Evolutionary conservation across 2,113 vertebrate genomes (phyloP).

Genomic region (Archocentrus centrarchus): DNA sequence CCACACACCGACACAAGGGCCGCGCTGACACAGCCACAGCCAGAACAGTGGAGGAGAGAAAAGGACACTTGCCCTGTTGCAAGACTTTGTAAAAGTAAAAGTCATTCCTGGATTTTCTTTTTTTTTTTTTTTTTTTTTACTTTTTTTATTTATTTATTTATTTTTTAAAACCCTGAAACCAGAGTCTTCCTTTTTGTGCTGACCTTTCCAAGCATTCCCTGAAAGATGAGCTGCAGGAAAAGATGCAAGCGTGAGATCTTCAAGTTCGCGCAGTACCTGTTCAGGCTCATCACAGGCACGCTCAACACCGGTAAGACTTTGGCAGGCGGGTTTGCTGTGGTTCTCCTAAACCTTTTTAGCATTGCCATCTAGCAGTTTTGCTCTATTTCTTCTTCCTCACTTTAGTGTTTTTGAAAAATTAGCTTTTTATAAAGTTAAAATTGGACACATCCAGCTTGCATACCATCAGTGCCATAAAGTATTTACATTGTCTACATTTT

Average conservation of each 20-base stretch:
- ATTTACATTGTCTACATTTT: constrained; percentile 28
- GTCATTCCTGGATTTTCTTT: constrained; percentile 38
- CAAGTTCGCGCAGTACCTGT: constrained; percentile 97
- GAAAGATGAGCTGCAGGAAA: constrained; percentile 95
- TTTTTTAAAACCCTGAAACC: constrained; percentile 54
- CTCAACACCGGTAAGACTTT: constrained; percentile 90
- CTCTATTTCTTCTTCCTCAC: background rate
- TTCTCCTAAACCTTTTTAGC: background rate
- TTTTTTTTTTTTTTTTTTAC: too few relatives aligned
- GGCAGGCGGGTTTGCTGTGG: background rate
- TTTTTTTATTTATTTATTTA: background rate
- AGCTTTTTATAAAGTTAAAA: background rate
- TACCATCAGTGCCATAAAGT: background rate
- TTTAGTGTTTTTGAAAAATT: background rate
- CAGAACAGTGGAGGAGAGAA: constrained; percentile 58
- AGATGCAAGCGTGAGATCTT: constrained; percentile 95
- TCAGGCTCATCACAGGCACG: constrained; percentile 93
- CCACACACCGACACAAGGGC: constrained; percentile 43
- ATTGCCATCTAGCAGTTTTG: background rate
- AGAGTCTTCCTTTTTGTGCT: constrained; percentile 49
- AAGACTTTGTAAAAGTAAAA: constrained; percentile 46
- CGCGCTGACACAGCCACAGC: constrained; percentile 66
- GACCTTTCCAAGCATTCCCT: constrained; percentile 41
- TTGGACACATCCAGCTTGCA: background rate
- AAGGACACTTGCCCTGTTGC: constrained; percentile 23